Evolutionary conservation across 2,797 vertebrate species (phyloP), one percentile per base, ranked within the genome.

Genomic region (Acanthis flammea): DNA sequence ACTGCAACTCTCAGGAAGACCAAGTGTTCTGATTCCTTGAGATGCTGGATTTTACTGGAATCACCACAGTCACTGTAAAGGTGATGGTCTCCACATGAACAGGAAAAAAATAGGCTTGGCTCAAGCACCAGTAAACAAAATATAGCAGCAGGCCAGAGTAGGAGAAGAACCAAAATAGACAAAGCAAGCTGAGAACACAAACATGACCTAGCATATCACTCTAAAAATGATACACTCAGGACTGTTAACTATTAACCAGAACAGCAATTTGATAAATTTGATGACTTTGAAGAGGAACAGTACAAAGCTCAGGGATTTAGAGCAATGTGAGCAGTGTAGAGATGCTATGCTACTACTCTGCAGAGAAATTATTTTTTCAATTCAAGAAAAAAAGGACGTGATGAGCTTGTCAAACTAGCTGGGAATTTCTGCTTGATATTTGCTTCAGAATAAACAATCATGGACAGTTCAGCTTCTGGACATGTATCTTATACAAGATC

Each of bases 31-130:
- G 37, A 60, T 82, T 86, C 25, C 9, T 27, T 66, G 24, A 79
- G 37, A 7, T 70, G 31, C 0, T 78, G 23, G n/a, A 39, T 74
- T 77, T 92, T 65, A 39, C 30, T 27, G 28, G 12, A 23, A 74
- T 53, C 54, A 22, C 73, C 33, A 51, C 16, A 54, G 31, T 53
- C 25, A 53, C 42, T 2, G 0, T 41, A 91, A 79, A 42, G 22
- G 19, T 11, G 3, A 19, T 0, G 1, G 3, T 27, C 11, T 90
- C 25, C 17, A 12, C 6, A 19, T 14, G 33, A 86, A 71, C 1
- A 61, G 35, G 19, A 60, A n/a, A 60, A 78, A 51, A 44, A 4
- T 14, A 58, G 8, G 4, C 19, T 88, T 85, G 41, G 23, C 47
- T 90, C 14, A 62, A 50, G 10, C 8, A 62, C 5, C 7, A 73